Percentiles rank a stretch among this genome's conserved stretches.
Evolutionary conservation across 2,113 vertebrate species (phyloP).

Genomic region (Pseudorhombus dupliciocellatus): DNA sequence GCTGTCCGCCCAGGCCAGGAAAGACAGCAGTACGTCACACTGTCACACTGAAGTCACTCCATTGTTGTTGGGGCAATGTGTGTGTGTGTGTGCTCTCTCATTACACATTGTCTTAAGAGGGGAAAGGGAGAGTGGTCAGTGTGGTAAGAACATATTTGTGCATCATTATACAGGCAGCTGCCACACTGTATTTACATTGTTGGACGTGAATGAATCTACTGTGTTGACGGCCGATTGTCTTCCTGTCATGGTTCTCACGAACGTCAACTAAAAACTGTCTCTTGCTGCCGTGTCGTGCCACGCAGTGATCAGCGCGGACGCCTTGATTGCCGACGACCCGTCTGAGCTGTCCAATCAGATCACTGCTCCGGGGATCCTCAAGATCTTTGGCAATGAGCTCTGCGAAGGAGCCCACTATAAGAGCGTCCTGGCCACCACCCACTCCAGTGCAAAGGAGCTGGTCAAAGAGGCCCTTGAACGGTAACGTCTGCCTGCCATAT

Average conservation of each 20-base stretch:
- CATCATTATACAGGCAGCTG: neutral
- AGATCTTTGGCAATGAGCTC: slow-evolving; percentile 85
- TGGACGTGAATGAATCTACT: neutral
- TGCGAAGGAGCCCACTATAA: slow-evolving; percentile 84
- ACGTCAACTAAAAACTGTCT: neutral
- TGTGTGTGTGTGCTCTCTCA: too few relatives aligned
- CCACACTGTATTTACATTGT: neutral
- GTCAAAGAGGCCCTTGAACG: slow-evolving; percentile 86
- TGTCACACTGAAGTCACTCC: too few relatives aligned
- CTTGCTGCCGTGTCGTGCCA: neutral
- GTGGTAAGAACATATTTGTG: too few relatives aligned
- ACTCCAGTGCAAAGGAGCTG: slow-evolving; percentile 83
- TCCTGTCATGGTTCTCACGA: neutral
- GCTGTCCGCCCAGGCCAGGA: slow-evolving; percentile 52
- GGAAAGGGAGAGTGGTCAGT: too few relatives aligned
- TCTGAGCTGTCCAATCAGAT: slow-evolving; percentile 84
- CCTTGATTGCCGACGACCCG: slow-evolving; percentile 70
- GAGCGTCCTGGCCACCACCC: slow-evolving; percentile 82
- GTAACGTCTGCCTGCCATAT: slow-evolving; percentile 64
- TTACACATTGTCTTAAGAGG: too few relatives aligned
- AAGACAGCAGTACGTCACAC: slow-evolving; percentile 63
- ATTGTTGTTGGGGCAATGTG: neutral
- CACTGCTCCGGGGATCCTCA: slow-evolving; percentile 84
- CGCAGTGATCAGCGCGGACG: slow-evolving; percentile 49
- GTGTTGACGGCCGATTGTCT: neutral